Conservation (phyloP, 2,888 invertebrate species). For the Dolichomitus sp. region DNA sequence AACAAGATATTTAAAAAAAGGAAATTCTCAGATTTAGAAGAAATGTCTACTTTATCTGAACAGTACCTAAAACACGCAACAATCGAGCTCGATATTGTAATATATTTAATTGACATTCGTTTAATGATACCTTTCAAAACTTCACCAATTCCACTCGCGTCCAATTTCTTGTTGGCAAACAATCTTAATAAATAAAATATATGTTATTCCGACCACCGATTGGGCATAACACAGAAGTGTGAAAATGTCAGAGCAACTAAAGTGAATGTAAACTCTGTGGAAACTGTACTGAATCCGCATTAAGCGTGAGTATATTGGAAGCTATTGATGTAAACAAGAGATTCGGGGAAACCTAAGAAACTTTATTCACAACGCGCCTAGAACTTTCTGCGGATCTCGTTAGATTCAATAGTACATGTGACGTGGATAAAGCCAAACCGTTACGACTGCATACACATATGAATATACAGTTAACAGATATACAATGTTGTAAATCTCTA, state of each 20-base stretch:
- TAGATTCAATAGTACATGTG: background rate
- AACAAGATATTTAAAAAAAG: too few species aligned
- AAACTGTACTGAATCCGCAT: background rate
- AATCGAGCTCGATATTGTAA: too few species aligned
- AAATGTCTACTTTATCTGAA: too few species aligned
- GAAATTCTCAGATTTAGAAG: too few species aligned
- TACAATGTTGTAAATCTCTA: background rate
- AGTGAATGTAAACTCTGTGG: background rate
- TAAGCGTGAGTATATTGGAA: background rate
- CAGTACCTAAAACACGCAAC: too few species aligned
- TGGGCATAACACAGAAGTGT: too few species aligned
- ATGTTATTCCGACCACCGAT: too few species aligned
- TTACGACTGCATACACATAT: slow-evolving; percentile 5
- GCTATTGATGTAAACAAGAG: background rate
- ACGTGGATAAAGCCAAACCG: background rate
- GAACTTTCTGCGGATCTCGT: background rate
- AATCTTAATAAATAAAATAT: too few species aligned
- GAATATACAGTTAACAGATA: slow-evolving; percentile 5
- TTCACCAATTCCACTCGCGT: too few species aligned
- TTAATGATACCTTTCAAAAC: too few species aligned
- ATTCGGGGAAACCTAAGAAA: background rate
- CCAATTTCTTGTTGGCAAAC: too few species aligned
- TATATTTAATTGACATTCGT: too few species aligned
- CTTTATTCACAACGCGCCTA: background rate
- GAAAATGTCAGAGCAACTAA: background rate